Base-by-base conservation (phyloP, 1,140 invertebrate species). In the Brachionus calyciflorus region DNA sequence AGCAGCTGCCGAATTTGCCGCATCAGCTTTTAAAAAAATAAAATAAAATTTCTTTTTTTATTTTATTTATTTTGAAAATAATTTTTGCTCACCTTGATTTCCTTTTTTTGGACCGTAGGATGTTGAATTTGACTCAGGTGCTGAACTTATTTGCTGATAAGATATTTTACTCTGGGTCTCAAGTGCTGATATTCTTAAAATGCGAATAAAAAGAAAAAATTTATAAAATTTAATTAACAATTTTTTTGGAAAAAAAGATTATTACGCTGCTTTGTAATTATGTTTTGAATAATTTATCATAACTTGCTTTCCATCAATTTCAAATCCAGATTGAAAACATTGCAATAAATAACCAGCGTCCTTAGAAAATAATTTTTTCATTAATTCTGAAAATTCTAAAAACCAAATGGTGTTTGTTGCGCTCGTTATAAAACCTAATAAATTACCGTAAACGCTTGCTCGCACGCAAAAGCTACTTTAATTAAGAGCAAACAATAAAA, bases 1-100 rank as follows among this genome's bases (percentile, higher is more conserved):
- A 37, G 92, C 92, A 5, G 93, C 92, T 4, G 92, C 92, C 2
- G 92, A 91, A 85, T 94, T 94, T 0, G 90, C 90, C 12, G 33
- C 48, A 19, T 48, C 37, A 5, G 49, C 60, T 55, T 26, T 37
- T 68, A 46, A 55, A 5, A 4, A 19, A 10, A 9, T 0, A 33
- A 33, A 40, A n/a, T 10, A 12, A 19, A 40, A 21, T 1, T 17
- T 6, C 9, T 19, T 37, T n/a, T 7, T 60, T 37, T 19, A 0
- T 7, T n/a, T 17, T 33, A 37, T n/a, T 10, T 6, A 12, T 12
- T 1, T 24, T 44, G 14, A 14, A 14, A 46, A 5, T 14, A 14
- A 3, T 65, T 44, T n/a, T n/a, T n/a, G n/a, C n/a, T n/a, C n/a
- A 65, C 60, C 26, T 65, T 65, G 60, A 44, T 65, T 65, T 41